Base-by-base conservation (phyloP, 1,140 invertebrate genomes). In the Berghia stephanieae region DNA sequence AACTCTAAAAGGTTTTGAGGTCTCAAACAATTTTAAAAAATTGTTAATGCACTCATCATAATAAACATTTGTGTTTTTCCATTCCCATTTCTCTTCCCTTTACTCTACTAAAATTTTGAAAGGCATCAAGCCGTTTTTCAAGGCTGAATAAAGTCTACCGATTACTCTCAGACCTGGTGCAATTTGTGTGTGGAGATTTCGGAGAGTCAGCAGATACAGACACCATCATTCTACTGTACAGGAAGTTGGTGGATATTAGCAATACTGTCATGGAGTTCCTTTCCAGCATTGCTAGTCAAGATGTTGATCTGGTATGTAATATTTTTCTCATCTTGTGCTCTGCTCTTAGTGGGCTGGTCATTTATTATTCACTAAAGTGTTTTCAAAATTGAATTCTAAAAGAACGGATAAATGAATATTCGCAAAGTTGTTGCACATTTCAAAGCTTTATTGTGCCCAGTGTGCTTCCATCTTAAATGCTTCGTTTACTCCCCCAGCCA, bases 191-290 rank as follows among this genome's bases (percentile, higher is more conserved):
- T n/a, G 74, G 40, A 16, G 74, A 76, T 16, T 27, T 27, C 38
- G 74, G 63, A n/a, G 74, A 76, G 43, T 21, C 1, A 21, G n/a
- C 44, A 6, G 74, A 76, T 34, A 27, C 63, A 46, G 63, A 68
- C 21, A 49, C 60, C 24, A 52, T 76, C 21, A 76, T 76, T n/a
- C 43, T 43, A 13, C 27, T 76, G 16, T 76, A 76, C 43, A 76
- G 63, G 63, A 76, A 76, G 27, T 63, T 76, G 24, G 74, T 76
- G 40, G 63, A 76, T 3, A 76, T 49, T 2, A 49, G 74, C 5
- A 18, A 76, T 1, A 76, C 74, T 1, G 21, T 76, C 21, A 76
- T 68, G 63, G 74, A 76, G 42, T 76, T 76, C 31, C 31, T 76
- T 24, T 46, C 0, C 63, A 31, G 27, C 31, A 63, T 76, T 3